phyloP scores from a whole-genome alignment of 2,797 vertebrate species.

The Cottoperca gobio region DNA sequence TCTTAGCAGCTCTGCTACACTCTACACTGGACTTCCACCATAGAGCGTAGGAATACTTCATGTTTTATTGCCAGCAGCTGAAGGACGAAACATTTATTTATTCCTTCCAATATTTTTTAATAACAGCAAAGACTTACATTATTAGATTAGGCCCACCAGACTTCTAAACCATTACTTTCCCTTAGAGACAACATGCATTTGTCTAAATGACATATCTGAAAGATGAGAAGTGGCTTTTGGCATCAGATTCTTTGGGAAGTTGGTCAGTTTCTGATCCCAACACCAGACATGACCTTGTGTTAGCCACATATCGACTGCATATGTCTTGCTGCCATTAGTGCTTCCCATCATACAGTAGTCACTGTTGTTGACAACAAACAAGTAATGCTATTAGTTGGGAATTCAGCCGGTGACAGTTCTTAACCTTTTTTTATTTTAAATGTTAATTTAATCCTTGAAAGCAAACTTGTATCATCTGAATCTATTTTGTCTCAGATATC shows the following conservation, averaged over 20 bases:
- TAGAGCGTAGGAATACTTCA: too few relatives aligned
- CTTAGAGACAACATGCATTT: not conserved
- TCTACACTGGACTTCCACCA: not conserved
- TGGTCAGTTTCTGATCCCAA: not conserved
- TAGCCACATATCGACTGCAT: not conserved
- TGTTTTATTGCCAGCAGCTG: not conserved
- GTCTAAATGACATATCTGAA: not conserved
- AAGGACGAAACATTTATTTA: not conserved
- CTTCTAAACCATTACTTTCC: not conserved
- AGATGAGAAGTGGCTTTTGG: not conserved
- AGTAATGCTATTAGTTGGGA: not conserved
- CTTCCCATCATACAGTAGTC: not conserved
- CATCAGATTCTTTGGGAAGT: not conserved
- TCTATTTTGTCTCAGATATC: constrained; percentile 18
- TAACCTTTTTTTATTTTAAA: too few relatives aligned
- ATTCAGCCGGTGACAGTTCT: not conserved
- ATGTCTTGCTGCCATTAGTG: not conserved
- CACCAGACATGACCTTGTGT: not conserved
- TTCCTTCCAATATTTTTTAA: not conserved
- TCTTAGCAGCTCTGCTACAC: too few relatives aligned
- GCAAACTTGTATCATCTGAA: constrained; percentile 11
- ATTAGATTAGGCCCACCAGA: not conserved
- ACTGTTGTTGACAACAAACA: not conserved
- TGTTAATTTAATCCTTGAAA: constrained; percentile 9
- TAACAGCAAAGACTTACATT: not conserved